Evolutionary conservation across 2,888 invertebrate genomes (phyloP), one percentile per base, ranked within the genome.

Genomic region (Ommatoiulus sabulosus): DNA sequence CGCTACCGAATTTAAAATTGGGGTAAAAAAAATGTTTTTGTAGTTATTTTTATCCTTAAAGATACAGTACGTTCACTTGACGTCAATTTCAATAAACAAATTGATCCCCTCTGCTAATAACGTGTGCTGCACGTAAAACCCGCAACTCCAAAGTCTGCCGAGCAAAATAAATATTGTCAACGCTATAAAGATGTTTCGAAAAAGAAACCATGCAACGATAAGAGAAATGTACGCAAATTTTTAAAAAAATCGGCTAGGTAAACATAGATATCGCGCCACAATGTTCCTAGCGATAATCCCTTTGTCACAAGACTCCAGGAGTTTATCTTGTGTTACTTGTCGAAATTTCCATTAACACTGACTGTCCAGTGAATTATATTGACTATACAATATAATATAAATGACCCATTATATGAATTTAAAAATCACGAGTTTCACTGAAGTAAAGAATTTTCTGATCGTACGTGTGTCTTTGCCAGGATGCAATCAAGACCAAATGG

Each of bases 121-220:
- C 72, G 24, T 24, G 72, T 4, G 24, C 24, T 24, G n/a, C 24
- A 6, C 20, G 72, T 24, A 72, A 24, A 80, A 10, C 80, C 12
- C 35, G 80, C 35, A 80, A 80, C 24, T 35, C 35, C 80, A 24
- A 12, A 10, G 24, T 80, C 24, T n/a, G 3, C 10, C 12, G 35
- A 80, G 63, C 24, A 72, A 72, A 72, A 72, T 80, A 80, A 72
- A 72, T 72, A 72, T 80, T 80, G 35, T 80, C 80, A 80, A 80
- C 35, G 24, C 72, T 72, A 72, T 24, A 72, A 7, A 35, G 24
- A 80, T 80, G 12, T 80, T 80, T 80, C 3, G 1, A 80, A 35
- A 52, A 35, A 20, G 12, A 35, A 80, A 7, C 35, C 80, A 20
- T 35, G 35, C 5, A 20, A 24, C 24, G 20, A 72, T 72, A 72